Percentiles rank a stretch among this genome's conserved stretches.
Evolutionary conservation across 2,797 vertebrate genomes (phyloP).

Genomic region (Hyperoplus lanceolatus): DNA sequence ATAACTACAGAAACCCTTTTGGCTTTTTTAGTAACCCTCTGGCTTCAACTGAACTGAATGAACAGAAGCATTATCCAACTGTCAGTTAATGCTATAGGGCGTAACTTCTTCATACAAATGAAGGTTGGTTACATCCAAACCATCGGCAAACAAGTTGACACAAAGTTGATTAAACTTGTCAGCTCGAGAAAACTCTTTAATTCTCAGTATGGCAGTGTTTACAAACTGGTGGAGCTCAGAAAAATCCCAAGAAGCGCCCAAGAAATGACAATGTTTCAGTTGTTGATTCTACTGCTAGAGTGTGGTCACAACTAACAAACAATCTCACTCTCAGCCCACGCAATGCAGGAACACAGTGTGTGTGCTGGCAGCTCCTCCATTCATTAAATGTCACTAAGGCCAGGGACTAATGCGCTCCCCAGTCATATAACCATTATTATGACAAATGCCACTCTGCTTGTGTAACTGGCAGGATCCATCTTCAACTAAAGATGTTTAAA

Average conservation of each 20-base stretch:
- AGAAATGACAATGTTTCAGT: too few relatives aligned
- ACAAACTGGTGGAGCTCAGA: too few relatives aligned
- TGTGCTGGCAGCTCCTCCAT: constrained; percentile 35
- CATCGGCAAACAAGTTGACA: too few relatives aligned
- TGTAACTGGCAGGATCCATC: neutral
- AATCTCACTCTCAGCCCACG: neutral
- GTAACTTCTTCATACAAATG: neutral
- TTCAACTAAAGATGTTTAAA: neutral
- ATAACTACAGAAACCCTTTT: neutral
- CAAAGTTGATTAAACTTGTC: neutral
- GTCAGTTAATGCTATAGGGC: constrained; percentile 28
- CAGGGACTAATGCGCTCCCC: constrained; percentile 18
- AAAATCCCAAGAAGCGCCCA: too few relatives aligned
- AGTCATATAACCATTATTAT: constrained; percentile 28
- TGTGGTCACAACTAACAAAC: constrained; percentile 10
- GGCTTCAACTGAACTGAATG: constrained; percentile 5
- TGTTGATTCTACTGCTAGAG: neutral
- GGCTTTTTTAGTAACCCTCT: neutral
- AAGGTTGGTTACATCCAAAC: too few relatives aligned
- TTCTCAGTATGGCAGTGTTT: too few relatives aligned
- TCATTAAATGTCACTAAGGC: constrained; percentile 38
- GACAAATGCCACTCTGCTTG: constrained; percentile 24
- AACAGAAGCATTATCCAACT: constrained; percentile 8
- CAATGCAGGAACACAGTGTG: constrained; percentile 4
- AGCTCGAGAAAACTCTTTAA: neutral